Base-by-base conservation (phyloP, 2,797 vertebrate genomes). In the Falco berigora region DNA sequence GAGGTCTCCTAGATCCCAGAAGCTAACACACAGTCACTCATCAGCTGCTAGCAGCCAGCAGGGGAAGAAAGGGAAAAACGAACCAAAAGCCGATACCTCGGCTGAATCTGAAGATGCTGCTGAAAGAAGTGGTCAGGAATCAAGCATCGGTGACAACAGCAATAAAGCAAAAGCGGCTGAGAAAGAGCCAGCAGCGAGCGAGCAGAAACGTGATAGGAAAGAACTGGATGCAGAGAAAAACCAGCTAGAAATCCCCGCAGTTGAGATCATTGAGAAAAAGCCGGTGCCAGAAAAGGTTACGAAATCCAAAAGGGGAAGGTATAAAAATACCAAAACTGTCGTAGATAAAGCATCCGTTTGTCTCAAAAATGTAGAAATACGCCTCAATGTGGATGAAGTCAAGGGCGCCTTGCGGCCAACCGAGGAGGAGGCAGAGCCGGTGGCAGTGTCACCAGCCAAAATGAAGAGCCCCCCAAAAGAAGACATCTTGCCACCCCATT, bases 1-100 rank as follows among this genome's bases (percentile, higher is more conserved):
- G 99, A 98, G 99, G 34, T 99, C 99, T 63, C 99, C 99, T 5
- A 98, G 99, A 10, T 98, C 98, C 23, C 99, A 99, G 89, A 99
- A 99, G 95, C 64, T 97, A 10, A 97, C 98, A n/a, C 98, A 98
- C 59, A 71, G 96, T 97, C 98, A 98, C 56, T 94, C 98, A 27
- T 94, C 96, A 77, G 95, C 98, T 80, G 72, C 98, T 86, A 61
- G 97, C 34, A 97, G 96, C 46, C 97, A 98, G 8, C 98, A 97
- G 81, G 99, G 98, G 85, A 99, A 99, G 97, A 98, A 98, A 89
- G 97, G 98, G 34, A 99, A 97, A 97, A 97, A 95, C 0, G 99
- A 99, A 34, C 98, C 82, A 0, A 98, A 98, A 97, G 96, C 81
- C 0, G 98, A 98, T 30, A 89, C n/a, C 42, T n/a, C 8, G 1